phyloP scores from a whole-genome alignment of 2,888 invertebrate species.

The Steinernema carpocapsae region DNA sequence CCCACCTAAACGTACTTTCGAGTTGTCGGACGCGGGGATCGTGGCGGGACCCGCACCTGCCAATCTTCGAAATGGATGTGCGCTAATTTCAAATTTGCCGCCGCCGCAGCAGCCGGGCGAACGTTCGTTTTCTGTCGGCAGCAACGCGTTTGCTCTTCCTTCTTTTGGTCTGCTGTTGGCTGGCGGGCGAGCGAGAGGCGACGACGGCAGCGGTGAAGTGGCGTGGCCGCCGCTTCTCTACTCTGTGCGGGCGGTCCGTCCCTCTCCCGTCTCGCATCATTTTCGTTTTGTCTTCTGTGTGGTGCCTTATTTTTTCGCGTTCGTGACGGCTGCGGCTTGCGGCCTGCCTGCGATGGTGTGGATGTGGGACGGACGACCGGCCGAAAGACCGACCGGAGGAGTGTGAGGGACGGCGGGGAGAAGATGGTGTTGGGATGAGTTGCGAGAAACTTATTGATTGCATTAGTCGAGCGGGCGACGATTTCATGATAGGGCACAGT shows the following conservation, averaged over 20 bases:
- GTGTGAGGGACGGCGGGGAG: constrained; percentile 4
- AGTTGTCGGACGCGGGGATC: background rate
- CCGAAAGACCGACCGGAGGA: too few relatives aligned
- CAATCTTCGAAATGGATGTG: constrained; percentile 23
- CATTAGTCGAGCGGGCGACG: constrained; percentile 23
- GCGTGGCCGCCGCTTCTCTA: constrained; percentile 12
- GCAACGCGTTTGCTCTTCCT: too few relatives aligned
- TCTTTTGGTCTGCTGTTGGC: too few relatives aligned
- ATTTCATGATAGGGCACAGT: constrained; percentile 32
- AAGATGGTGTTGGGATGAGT: constrained; percentile 30
- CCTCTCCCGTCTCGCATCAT: constrained; percentile 31
- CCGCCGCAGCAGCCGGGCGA: background rate
- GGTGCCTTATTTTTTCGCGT: constrained; percentile 31
- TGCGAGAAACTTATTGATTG: constrained; percentile 31
- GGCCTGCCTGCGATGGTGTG: constrained; percentile 25
- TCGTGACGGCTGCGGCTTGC: too few relatives aligned
- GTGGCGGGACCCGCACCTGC: constrained; percentile 1
- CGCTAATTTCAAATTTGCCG: constrained; percentile 32
- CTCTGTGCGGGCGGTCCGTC: constrained; percentile 30
- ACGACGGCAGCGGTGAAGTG: constrained; percentile 27
- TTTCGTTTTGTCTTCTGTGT: constrained; percentile 32
- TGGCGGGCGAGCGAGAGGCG: background rate
- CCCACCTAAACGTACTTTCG: constrained; percentile 28
- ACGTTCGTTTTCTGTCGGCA: too few relatives aligned
- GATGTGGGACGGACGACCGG: too few relatives aligned